phyloP scores from a whole-genome alignment of 1,140 invertebrate genomes.

The Battus philenor region DNA sequence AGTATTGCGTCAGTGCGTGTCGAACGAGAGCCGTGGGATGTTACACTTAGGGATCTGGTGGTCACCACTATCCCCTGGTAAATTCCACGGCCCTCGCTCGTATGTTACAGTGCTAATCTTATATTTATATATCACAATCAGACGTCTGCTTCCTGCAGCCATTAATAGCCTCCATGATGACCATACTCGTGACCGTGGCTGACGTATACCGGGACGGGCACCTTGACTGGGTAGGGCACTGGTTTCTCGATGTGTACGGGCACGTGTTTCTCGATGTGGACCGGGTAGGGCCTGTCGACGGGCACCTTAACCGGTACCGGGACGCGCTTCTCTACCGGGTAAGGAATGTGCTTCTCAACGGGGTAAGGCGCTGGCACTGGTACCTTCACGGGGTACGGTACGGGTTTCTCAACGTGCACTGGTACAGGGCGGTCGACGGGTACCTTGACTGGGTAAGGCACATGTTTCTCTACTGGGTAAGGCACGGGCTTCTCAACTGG shows the following conservation, averaged over 20 bases:
- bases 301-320: constrained; percentile 79
- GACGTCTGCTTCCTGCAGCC: constrained; percentile 66
- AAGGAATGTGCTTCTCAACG: constrained; percentile 80
- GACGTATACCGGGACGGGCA: constrained; percentile 76
- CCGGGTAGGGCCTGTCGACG: constrained; percentile 77
- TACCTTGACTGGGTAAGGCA: constrained; percentile 80
- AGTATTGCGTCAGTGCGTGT: constrained; percentile 53
- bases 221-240: constrained; percentile 78
- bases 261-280: constrained; percentile 78
- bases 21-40: constrained; percentile 35
- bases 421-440: constrained; percentile 77
- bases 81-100: constrained; percentile 37
- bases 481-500: constrained; percentile 82
- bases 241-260: constrained; percentile 77
- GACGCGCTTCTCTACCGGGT: constrained; percentile 79
- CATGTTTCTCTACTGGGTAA: constrained; percentile 81
- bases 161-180: constrained; percentile 71
- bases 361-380: constrained; percentile 77
- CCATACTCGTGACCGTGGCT: constrained; percentile 68
- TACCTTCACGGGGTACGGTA: constrained; percentile 77
- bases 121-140: constrained; percentile 72
- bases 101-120: constrained; percentile 57
- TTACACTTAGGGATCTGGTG: constrained; percentile 40
- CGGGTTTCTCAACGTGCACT: constrained; percentile 76
- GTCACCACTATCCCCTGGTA: constrained; percentile 36